Percentiles rank a stretch among this genome's conserved stretches.
phyloP scores from a whole-genome alignment of 2,797 vertebrate species.

The Danio kyathit region DNA sequence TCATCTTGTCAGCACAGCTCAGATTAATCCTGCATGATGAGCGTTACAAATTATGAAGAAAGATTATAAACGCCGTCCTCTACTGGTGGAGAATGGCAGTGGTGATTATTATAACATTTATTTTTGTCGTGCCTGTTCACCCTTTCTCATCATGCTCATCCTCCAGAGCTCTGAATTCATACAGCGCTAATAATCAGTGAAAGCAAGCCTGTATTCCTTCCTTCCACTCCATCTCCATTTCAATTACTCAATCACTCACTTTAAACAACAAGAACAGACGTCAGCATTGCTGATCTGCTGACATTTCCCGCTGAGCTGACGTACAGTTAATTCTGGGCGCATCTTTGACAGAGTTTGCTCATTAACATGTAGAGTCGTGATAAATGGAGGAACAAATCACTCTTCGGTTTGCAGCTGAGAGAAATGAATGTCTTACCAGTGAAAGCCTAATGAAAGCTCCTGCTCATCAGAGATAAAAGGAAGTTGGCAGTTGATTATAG shows the following conservation, averaged over 20 bases:
- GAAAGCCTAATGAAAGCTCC: conserved; percentile 17
- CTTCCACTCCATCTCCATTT: background rate
- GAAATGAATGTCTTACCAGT: conserved; percentile 4
- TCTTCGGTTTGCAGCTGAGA: background rate
- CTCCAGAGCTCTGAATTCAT: background rate
- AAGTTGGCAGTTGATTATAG: conserved; percentile 22
- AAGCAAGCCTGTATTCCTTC: background rate
- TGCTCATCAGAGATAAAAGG: conserved; percentile 9
- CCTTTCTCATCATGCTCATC: background rate
- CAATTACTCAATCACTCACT: conserved; percentile 9
- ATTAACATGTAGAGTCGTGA: background rate
- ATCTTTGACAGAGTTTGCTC: conserved; percentile 3
- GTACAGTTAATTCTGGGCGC: background rate
- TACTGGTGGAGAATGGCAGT: conserved; percentile 60
- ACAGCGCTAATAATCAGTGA: background rate
- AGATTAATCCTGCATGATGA: conserved; percentile 48
- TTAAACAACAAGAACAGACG: background rate
- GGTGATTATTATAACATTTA: conserved; percentile 7
- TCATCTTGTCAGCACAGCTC: conserved; percentile 14
- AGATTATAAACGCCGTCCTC: conserved; percentile 61
- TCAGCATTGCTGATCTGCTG: conserved; percentile 10
- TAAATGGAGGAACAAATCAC: background rate
- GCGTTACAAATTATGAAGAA: conserved; percentile 13
- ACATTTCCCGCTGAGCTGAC: background rate
- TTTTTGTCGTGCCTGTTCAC: background rate